Evolutionary conservation across 2,888 invertebrate genomes (phyloP).

Genomic region (Drosophila rellima): DNA sequence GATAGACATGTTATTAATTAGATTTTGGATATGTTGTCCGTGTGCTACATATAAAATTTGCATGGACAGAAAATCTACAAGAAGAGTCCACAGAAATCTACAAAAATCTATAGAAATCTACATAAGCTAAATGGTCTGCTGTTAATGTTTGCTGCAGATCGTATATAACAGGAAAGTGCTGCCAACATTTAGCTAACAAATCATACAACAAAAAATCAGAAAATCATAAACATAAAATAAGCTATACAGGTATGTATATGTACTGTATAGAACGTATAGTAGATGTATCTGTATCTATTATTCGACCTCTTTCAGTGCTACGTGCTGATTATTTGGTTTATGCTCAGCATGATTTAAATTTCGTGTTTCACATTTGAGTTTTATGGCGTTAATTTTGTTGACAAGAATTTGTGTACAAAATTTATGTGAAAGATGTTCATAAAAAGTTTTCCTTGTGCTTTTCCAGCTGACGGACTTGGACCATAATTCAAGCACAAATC

Average conservation of each 20-base stretch:
- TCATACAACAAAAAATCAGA: slow-evolving; percentile 25
- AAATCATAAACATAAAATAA: slow-evolving; percentile 21
- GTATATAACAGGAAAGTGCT: slow-evolving; percentile 19
- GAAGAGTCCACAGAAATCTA: slow-evolving; percentile 18
- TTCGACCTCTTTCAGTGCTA: not conserved
- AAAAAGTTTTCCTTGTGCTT: slow-evolving; percentile 30
- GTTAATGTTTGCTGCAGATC: slow-evolving; percentile 31
- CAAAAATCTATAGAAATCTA: slow-evolving; percentile 17
- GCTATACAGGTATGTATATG: slow-evolving; percentile 32
- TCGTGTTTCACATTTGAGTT: slow-evolving; percentile 42
- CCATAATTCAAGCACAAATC: slow-evolving; percentile 39
- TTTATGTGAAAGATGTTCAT: slow-evolving; percentile 41
- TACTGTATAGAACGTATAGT: not conserved
- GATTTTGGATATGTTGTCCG: slow-evolving; percentile 71
- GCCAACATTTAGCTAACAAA: slow-evolving; percentile 47
- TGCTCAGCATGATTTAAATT: slow-evolving; percentile 52
- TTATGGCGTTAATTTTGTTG: slow-evolving; percentile 61
- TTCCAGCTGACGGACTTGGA: slow-evolving; percentile 25
- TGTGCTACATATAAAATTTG: slow-evolving; percentile 28
- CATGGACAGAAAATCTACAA: slow-evolving; percentile 3
- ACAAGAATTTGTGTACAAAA: slow-evolving; percentile 47
- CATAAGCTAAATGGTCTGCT: slow-evolving; percentile 35
- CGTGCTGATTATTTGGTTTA: slow-evolving; percentile 42
- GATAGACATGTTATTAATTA: slow-evolving; percentile 70
- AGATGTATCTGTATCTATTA: slow-evolving; percentile 3